These are phyloP conservation scores for Darevskia nairensis DNA, from an alignment of 2,797 vertebrate species.

Conservation along the genomic window DNA sequence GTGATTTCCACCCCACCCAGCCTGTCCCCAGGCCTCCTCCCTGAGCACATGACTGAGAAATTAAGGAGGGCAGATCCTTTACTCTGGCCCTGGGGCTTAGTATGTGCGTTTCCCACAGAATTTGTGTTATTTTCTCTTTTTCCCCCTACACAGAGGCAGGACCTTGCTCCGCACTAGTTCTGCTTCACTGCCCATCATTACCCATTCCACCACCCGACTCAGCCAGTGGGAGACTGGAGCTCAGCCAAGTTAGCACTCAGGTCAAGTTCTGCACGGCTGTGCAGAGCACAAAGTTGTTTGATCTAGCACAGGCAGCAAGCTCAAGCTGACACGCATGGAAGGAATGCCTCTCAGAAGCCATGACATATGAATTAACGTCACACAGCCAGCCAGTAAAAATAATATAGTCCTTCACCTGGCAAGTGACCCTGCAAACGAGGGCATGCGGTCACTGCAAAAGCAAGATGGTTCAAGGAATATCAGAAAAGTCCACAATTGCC, in stretches of 20 bases:
- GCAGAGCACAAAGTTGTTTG: conserved; percentile 22
- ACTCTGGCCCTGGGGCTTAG: neutral
- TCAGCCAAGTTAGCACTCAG: conserved; percentile 18
- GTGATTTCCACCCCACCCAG: neutral
- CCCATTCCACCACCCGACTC: neutral
- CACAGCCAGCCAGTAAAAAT: neutral
- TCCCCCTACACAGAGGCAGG: neutral
- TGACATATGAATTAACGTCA: conserved; percentile 1
- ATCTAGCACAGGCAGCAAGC: conserved; percentile 17
- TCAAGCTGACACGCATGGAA: conserved; percentile 26
- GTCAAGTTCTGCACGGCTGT: conserved; percentile 21
- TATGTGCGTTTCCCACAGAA: neutral
- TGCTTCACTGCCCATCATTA: conserved; percentile 9
- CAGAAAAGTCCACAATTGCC: neutral
- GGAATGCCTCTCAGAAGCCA: conserved; percentile 3
- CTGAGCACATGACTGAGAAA: neutral
- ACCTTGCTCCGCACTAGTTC: conserved; percentile 5
- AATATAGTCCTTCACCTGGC: neutral
- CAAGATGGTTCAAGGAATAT: neutral
- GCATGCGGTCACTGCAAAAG: neutral
- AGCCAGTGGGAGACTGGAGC: neutral
- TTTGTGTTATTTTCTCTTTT: neutral
- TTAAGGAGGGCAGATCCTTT: neutral
- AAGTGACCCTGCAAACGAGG: neutral
- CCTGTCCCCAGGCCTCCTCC: neutral